These are phyloP conservation scores for Caiman crocodilus DNA, from an alignment of 2,797 vertebrate genomes.

Conservation along the genomic window DNA sequence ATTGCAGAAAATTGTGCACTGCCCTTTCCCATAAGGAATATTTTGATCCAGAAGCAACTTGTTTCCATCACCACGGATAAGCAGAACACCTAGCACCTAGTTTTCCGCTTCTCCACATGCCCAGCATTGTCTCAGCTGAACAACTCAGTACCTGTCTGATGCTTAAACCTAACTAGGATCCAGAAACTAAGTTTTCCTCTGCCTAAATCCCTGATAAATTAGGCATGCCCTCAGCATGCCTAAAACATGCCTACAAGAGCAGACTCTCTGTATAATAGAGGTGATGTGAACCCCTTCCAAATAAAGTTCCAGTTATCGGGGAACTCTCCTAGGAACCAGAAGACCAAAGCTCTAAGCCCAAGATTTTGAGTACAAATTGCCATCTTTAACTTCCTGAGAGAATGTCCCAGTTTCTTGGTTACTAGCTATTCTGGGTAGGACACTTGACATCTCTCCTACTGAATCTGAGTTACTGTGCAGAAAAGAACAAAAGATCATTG, in stretches of 20 bases:
- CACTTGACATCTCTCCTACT: background rate
- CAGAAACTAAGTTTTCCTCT: background rate
- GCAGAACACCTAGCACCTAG: background rate
- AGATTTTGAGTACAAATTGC: background rate
- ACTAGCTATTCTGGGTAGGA: background rate
- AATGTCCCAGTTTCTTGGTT: background rate
- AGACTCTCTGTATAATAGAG: too few species aligned
- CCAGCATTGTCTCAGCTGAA: background rate
- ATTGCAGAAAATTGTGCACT: background rate
- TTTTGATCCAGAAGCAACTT: background rate
- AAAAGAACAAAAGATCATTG: background rate
- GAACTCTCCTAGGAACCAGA: background rate
- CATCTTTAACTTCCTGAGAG: background rate
- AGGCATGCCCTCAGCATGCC: too few species aligned
- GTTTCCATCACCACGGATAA: background rate
- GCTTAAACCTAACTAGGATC: background rate
- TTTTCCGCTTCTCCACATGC: background rate
- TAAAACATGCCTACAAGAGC: too few species aligned
- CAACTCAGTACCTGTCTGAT: background rate
- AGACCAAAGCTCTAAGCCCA: background rate
- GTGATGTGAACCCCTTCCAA: too few species aligned
- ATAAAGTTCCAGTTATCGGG: too few species aligned
- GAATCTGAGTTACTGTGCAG: accelerated
- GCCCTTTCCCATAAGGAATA: background rate
- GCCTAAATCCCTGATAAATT: background rate